These are phyloP conservation scores for Scaptomyza hsui DNA, from an alignment of 1,140 invertebrate genomes.

Conservation along the genomic window DNA sequence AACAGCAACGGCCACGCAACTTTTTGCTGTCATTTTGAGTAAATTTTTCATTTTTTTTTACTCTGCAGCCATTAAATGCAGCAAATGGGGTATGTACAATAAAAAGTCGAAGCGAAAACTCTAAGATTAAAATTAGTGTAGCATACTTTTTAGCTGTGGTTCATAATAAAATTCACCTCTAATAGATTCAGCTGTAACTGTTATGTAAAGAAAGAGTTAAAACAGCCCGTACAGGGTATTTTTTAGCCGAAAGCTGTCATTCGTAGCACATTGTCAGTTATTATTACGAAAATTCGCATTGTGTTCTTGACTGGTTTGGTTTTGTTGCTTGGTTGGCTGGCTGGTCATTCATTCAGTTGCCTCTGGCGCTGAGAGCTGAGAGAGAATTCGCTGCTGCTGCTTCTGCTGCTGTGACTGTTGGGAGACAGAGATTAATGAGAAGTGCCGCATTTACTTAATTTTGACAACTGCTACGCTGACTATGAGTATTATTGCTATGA, in stretches of 20 bases:
- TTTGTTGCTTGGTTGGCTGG: constrained; percentile 16
- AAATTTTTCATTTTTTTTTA: constrained; percentile 76
- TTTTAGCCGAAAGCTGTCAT: no score
- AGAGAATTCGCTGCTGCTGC: neutral
- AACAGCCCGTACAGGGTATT: constrained; percentile 2
- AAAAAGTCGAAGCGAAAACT: neutral
- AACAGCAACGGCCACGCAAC: constrained; percentile 56
- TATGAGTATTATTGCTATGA: constrained; percentile 59
- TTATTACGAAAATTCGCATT: constrained; percentile 20
- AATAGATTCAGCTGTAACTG: neutral
- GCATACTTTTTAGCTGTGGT: neutral
- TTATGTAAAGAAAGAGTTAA: neutral
- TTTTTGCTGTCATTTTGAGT: constrained; percentile 78
- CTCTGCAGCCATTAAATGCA: neutral
- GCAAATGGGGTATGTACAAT: neutral
- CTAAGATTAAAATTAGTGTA: no score
- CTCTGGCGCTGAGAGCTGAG: constrained; percentile 5
- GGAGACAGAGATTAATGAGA: constrained; percentile 77
- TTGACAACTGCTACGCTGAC: constrained; percentile 72
- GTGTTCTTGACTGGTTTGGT: constrained; percentile 13
- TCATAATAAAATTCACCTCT: no score
- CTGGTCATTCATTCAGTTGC: constrained; percentile 37
- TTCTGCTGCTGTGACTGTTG: constrained; percentile 9
- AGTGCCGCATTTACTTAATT: constrained; percentile 78
- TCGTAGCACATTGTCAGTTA: constrained; percentile 16